Evolutionary conservation across 2,797 vertebrate species (phyloP).

Genomic region (Sphenopsis melanotis): DNA sequence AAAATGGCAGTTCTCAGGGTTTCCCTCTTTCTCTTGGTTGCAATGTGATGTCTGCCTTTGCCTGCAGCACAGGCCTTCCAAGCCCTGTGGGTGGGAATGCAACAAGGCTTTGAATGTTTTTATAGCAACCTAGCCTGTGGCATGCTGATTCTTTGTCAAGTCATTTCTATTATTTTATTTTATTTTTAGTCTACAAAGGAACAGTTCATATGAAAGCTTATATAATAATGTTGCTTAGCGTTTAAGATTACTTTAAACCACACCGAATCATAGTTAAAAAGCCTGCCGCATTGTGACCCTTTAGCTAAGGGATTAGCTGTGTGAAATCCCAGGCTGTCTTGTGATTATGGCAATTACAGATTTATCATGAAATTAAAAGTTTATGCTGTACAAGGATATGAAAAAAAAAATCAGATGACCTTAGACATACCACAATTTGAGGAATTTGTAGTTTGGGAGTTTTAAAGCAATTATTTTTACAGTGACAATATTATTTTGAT

Average conservation of each 20-base stretch:
- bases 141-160: constrained; percentile 66
- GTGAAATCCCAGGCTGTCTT: constrained; percentile 70
- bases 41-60: constrained; percentile 31
- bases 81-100: constrained; percentile 45
- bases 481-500: constrained; percentile 70
- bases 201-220: constrained; percentile 41
- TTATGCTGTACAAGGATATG: constrained; percentile 43
- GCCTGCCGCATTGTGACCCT: constrained; percentile 53
- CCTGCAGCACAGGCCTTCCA: constrained; percentile 1
- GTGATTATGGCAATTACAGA: constrained; percentile 73
- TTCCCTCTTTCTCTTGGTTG: constrained; percentile 17
- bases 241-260: constrained; percentile 63
- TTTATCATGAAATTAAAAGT: constrained; percentile 67
- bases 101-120: constrained; percentile 78
- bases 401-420: constrained; percentile 55
- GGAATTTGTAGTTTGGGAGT: constrained; percentile 59
- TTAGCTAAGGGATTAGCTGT: constrained; percentile 65
- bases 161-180: constrained; percentile 56
- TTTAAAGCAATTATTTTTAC: constrained; percentile 62
- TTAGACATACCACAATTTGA: constrained; percentile 32
- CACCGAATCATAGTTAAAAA: constrained; percentile 41
- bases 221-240: constrained; percentile 43
- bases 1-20: constrained; percentile 43
- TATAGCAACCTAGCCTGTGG: constrained; percentile 73
- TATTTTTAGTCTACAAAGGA: constrained; percentile 43